Base-by-base conservation (phyloP, 2,797 vertebrate genomes). In the Champsocephalus esox region DNA sequence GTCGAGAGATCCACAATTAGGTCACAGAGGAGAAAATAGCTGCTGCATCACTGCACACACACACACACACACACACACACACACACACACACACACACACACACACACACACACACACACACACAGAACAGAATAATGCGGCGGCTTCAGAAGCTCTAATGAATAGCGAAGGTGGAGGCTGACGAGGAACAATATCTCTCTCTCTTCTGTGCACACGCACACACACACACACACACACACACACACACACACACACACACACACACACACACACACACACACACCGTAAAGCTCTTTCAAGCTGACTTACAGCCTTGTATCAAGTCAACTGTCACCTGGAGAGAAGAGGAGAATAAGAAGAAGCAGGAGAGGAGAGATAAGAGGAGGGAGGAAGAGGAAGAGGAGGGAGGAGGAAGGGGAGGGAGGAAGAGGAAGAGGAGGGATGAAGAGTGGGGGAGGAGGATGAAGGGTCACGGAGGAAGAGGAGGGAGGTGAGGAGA, bases 291-390 rank as follows among this genome's bases (percentile, higher is more conserved):
- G 72, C 81, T 77, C 76, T 77, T 86, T 83, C 81, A 73, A 81
- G 69, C 85, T 82, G 81, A 86, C 67, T 81, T 84, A 50, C 79
- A 74, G 82, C 69, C 74, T 75, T 44, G 58, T 60, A 80, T 86
- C 64, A 84, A 82, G 43, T 82, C 62, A 55, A 79, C 45, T 41
- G 80, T 87, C 86, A 91, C 90, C 87, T 87, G 80, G 55, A 88
- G 78, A 56, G 66, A 75, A 17, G 55, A 43, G 43, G 59, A 56
- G 46, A 71, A 28, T 4, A 28, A 45, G 67, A 12, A 60, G 55
- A 8, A 28, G 69, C 24, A 54, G 19, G 32, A 57, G 5, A 58
- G 64, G 19, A 7, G 5, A 58, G 64, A 75, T 78, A 68, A 62
- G 66, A 66, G 45, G 16, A 5, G 16, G 34, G 48, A 54, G n/a